Evolutionary conservation across 2,113 vertebrate species (phyloP).

Genomic region (Rhynchopsitta pachyrhyncha): DNA sequence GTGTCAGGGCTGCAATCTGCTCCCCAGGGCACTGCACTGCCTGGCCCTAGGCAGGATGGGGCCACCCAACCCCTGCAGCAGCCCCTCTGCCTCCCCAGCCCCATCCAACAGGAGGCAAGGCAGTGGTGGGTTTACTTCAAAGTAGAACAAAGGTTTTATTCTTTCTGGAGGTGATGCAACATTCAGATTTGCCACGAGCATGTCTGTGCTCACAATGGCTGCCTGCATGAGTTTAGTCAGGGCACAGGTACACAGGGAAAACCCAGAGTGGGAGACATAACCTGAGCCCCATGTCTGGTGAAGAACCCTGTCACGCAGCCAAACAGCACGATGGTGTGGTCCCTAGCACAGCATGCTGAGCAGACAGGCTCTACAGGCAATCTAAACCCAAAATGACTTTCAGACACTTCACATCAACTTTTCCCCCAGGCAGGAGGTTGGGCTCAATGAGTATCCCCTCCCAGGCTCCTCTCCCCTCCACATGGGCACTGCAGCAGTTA

Average conservation of each 20-base stretch:
- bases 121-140: background rate
- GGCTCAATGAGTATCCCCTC: slow-evolving; percentile 27
- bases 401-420: background rate
- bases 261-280: background rate
- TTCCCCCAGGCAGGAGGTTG: background rate
- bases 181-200: background rate
- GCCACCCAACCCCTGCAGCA: background rate
- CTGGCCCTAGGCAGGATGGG: rapidly evolving
- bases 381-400: background rate
- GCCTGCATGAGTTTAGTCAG: background rate
- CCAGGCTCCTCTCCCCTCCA: background rate
- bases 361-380: slow-evolving; percentile 13
- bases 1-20: background rate
- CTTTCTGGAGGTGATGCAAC: background rate
- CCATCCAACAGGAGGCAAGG: background rate
- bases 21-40: background rate
- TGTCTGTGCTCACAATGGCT: background rate
- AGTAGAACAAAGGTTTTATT: slow-evolving; percentile 63
- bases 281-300: background rate
- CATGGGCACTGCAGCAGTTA: slow-evolving; percentile 61
- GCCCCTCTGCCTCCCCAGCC: background rate
- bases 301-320: background rate
- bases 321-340: background rate
- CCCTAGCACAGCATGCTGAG: slow-evolving; percentile 11
- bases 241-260: background rate